Percentiles rank a stretch among this genome's conserved stretches.
These are phyloP conservation scores for Pharmacophagus antenor DNA, from an alignment of 2,888 invertebrate species.

Conservation along the genomic window DNA sequence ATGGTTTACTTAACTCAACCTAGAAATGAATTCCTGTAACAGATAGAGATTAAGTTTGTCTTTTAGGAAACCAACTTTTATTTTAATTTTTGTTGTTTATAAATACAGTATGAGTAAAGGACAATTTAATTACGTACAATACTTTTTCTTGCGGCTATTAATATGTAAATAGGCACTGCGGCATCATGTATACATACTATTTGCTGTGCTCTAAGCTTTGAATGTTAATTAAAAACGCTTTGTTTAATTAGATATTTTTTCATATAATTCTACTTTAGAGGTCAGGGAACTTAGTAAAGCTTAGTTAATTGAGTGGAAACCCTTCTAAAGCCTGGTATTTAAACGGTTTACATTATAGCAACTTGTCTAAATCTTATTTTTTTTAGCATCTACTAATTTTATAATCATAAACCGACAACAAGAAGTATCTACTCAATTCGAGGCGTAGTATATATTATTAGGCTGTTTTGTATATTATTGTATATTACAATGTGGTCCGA, in stretches of 20 bases:
- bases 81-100: background rate
- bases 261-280: background rate
- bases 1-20: background rate
- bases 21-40: background rate
- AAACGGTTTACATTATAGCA: too few relatives aligned
- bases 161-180: constrained; percentile 22
- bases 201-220: constrained; percentile 19
- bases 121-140: constrained; percentile 20
- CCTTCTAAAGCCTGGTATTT: too few relatives aligned
- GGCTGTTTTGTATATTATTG: too few relatives aligned
- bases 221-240: constrained; percentile 22
- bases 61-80: background rate
- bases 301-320: background rate
- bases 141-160: constrained; percentile 23
- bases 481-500: too few relatives aligned
- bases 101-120: constrained; percentile 2
- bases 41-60: background rate
- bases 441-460: too few relatives aligned
- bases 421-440: too few relatives aligned
- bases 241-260: constrained; percentile 8
- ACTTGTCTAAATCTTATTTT: background rate
- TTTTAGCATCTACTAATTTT: background rate
- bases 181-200: constrained; percentile 23
- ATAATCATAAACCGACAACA: too few relatives aligned
- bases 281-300: constrained; percentile 1